phyloP scores from a whole-genome alignment of 2,888 invertebrate genomes.

The Harpalus rufipes region DNA sequence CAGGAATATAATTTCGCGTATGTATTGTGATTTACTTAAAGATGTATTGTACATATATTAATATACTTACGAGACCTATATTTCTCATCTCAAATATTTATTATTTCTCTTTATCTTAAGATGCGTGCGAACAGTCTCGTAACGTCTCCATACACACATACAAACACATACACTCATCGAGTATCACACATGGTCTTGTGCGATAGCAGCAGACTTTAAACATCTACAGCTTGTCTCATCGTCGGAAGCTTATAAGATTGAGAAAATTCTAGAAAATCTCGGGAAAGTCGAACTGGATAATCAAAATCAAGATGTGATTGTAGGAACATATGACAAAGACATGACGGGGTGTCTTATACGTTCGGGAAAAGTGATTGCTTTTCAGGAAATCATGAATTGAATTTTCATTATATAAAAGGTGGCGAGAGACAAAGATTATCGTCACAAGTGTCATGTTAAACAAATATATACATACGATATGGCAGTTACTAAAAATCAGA shows the following conservation, averaged over 20 bases:
- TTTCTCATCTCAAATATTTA: not conserved
- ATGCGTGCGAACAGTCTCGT: slow-evolving; percentile 45
- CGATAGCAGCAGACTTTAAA: not conserved
- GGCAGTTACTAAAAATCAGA: no score
- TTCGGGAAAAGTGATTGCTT: not conserved
- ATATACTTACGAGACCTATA: not conserved
- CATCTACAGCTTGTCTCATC: not conserved
- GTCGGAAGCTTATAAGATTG: not conserved
- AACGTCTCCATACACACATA: slow-evolving; percentile 13
- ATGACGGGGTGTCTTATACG: not conserved
- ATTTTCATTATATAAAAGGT: not conserved
- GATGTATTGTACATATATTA: no score
- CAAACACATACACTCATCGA: not conserved
- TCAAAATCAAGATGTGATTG: slow-evolving; percentile 6
- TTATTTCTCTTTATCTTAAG: not conserved
- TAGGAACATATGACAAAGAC: not conserved
- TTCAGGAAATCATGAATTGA: not conserved
- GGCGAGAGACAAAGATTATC: not conserved
- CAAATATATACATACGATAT: no score
- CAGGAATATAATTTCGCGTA: no score
- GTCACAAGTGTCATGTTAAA: not conserved
- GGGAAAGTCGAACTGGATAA: not conserved
- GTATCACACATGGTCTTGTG: slow-evolving; percentile 5
- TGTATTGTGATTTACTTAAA: no score
- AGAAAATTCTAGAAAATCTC: not conserved